Base-by-base conservation (phyloP, 2,113 vertebrate species). In the Serilophus lunatus region DNA sequence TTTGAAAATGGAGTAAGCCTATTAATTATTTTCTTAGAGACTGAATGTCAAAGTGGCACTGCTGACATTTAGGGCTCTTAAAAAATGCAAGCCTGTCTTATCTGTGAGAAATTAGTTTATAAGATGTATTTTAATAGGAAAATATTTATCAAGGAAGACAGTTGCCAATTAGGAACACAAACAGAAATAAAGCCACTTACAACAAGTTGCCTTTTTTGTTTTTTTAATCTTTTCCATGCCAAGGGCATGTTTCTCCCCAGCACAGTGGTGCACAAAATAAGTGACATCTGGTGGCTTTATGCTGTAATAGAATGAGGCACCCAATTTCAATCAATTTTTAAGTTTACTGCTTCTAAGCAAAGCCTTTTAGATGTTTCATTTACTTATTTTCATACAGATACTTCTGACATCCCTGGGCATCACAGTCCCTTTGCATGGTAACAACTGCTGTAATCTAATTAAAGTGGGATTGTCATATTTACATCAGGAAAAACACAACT, bases 41-140 rank as follows among this genome's bases (percentile, higher is more conserved):
- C 26, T 18, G 45, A 35, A 33, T 79, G 65, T 66, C 78, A 49
- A 40, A 88, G 86, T 78, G 87, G 66, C 68, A 86, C 71, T 33
- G 68, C 76, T 93, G 90, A 89, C 93, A 95, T 93, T 95, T 92
- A 63, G 90, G 75, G 72, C 68, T 94, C 85, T 60, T 93, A 56
- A 85, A 86, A 91, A 66, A 64, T 44, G 18, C 36, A 66, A 70
- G 17, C 17, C 86, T 85, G 23, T 36, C 66, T 63, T 42, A 68
- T 59, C 71, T 33, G 47, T 36, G 71, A 90, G 68, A 90, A 92
- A 74, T 6, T 2, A 87, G 9, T 29, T 57, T 36, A 38, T 38
- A 60, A 29, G 8, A 51, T 56, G 81, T 75, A 45, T 71, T 84
- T 87, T 72, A 68, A 65, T 86, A 68, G 10, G 24, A 78, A 93